Evolutionary conservation across 2,888 invertebrate species (phyloP).

Genomic region (Coleophora flavipennella): DNA sequence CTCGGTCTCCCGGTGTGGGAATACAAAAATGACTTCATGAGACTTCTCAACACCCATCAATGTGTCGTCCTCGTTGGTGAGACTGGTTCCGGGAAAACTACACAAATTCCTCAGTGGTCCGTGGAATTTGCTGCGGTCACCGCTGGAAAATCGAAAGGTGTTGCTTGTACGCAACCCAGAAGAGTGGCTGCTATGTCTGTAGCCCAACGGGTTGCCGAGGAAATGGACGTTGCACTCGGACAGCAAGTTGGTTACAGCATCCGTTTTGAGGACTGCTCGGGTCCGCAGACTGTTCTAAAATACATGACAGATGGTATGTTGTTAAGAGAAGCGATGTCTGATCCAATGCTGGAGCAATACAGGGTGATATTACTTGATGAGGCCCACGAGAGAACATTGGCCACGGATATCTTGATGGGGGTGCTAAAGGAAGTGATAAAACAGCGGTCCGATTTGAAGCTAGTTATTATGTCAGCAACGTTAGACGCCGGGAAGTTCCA

Average conservation of each 20-base stretch:
- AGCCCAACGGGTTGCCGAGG: conserved; percentile 98
- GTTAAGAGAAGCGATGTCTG: conserved; percentile 98
- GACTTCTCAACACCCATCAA: conserved; percentile 92
- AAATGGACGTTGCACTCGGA: conserved; percentile 97
- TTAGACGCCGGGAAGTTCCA: conserved; percentile 99
- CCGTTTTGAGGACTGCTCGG: conserved; percentile 99
- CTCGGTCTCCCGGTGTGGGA: conserved; percentile 97
- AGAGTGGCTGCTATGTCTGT: conserved; percentile 99
- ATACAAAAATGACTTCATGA: conserved; percentile 96
- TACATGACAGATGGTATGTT: conserved; percentile 99
- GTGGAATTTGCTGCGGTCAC: conserved; percentile 56
- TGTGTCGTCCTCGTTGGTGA: conserved; percentile 98
- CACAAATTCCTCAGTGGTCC: conserved; percentile 92
- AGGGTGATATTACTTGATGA: conserved; percentile 97
- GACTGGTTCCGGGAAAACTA: conserved; percentile 99
- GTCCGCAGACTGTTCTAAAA: conserved; percentile 92
- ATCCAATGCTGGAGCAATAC: conserved; percentile 97
- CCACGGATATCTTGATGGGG: conserved; percentile 99
- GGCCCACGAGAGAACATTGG: conserved; percentile 98
- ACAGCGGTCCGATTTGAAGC: conserved; percentile 92
- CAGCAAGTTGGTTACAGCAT: conserved; percentile 78
- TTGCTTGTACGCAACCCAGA: conserved; percentile 97
- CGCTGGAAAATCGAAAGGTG: conserved; percentile 60
- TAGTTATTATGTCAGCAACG: conserved; percentile 99
- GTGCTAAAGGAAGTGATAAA: conserved; percentile 97